A percentile compares a stretch with the other conserved stretches of the same genome.
phyloP scores from a whole-genome alignment of 2,888 invertebrate genomes.

The Pedicia rivosa region DNA sequence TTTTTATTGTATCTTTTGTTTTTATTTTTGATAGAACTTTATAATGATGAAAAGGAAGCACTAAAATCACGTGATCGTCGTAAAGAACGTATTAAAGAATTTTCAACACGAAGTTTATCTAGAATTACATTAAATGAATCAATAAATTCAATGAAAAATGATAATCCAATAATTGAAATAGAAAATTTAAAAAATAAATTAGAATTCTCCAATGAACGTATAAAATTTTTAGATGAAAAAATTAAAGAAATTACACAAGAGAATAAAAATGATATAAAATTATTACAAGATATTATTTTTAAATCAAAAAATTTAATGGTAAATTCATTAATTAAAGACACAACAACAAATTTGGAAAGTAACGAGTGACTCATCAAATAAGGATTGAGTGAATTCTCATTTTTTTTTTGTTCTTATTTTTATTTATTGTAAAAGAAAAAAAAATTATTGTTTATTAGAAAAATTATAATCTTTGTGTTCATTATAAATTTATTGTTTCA shows the following conservation, averaged over 20 bases:
- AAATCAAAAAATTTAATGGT: constrained; percentile 20
- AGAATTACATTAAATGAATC: not conserved
- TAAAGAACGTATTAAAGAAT: constrained; percentile 6
- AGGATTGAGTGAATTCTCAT: no score
- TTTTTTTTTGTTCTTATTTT: no score
- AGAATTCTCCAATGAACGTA: constrained; percentile 24
- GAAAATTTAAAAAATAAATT: constrained; percentile 16
- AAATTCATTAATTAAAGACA: not conserved
- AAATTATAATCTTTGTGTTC: no score
- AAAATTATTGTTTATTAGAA: no score
- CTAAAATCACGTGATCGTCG: constrained; percentile 1
- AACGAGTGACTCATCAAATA: no score
- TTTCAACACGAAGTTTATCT: not conserved
- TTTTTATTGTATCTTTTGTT: no score
- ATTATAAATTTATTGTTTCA: no score
- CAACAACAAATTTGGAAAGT: no score
- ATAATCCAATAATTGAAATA: constrained; percentile 16
- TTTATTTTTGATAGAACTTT: not conserved
- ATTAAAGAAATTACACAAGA: constrained; percentile 20
- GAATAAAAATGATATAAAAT: constrained; percentile 22
- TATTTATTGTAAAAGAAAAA: no score
- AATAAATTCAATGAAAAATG: constrained; percentile 15
- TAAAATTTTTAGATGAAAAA: constrained; percentile 23
- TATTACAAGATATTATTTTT: constrained; percentile 22
- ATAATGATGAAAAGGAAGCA: constrained; percentile 4